Base-by-base conservation (phyloP, 2,113 vertebrate species). In the Leptosomus discolor region DNA sequence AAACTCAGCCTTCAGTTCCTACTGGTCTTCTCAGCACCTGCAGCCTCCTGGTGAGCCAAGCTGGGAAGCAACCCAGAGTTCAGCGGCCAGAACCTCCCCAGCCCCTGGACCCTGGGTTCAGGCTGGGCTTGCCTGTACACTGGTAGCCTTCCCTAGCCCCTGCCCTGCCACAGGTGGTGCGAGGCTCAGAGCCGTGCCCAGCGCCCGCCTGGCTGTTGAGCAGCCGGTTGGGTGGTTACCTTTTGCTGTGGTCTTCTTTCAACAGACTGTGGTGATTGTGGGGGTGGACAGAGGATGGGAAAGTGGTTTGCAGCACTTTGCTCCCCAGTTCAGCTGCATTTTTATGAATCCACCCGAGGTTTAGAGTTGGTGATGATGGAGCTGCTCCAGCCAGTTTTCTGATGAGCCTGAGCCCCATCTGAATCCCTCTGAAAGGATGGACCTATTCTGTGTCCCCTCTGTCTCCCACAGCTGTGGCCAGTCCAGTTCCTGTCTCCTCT, bases 141-240 rank as follows among this genome's bases (percentile, higher is more conserved):
- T 0, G 1, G 19, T 71, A 32, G 43, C 23, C n/a, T 32, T 41
- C 39, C 26, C 54, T 29, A 17, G 9, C 11, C 37, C 54, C 41
- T 63, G 48, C 24, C 46, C 39, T n/a, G 61, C 48, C 19, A 2
- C 3, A 9, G 32, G 26, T 11, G 65, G 19, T 64, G 37, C 0
- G 4, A n/a, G 45, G 58, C 53, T 68, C 54, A 36, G 69, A 29
- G 39, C 12, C 0, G 1, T 50, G 46, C 39, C 46, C 36, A 41
- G 26, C 0, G 2, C 83, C n/a, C 10, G 69, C 1, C 6, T 27
- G 27, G 76, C 18, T 24, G 30, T 2, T 43, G 65, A n/a, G 63
- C 19, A 61, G 34, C 32, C 41, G 3, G 2, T 19, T 23, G 27
- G 18, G 41, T 15, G 7, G 20, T 17, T 37, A 15, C 10, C 6